Evolutionary conservation across 2,797 vertebrate species (phyloP).

Genomic region (Gallinago stenura): DNA sequence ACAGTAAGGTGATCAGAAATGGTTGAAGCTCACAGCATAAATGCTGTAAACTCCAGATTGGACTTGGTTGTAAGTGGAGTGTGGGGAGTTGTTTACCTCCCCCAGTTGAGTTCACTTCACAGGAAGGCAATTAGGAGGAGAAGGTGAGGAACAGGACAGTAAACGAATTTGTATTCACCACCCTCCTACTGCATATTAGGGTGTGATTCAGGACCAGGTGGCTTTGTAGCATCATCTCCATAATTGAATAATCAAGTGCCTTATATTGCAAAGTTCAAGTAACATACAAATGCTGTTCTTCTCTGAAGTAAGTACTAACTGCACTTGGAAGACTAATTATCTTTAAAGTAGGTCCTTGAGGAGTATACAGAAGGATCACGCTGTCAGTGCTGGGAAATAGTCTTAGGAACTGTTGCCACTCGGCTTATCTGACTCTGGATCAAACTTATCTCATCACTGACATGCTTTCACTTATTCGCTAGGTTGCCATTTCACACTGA

Average conservation of each 20-base stretch:
- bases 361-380: not conserved
- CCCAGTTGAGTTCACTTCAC: not conserved
- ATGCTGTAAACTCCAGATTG: not conserved
- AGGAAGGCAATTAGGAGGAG: not conserved
- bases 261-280: not conserved
- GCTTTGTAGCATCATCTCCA: not conserved
- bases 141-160: not conserved
- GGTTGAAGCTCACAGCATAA: not conserved
- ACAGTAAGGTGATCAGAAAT: not conserved
- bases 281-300: not conserved
- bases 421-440: not conserved
- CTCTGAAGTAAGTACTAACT: not conserved
- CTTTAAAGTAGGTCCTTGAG: conserved; percentile 27
- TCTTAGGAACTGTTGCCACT: not conserved
- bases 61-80: not conserved
- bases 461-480: not conserved
- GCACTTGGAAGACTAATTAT: conserved; percentile 2
- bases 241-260: conserved; percentile 3
- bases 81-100: not conserved
- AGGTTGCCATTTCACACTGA: not conserved
- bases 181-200: not conserved
- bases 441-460: not conserved
- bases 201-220: not conserved
- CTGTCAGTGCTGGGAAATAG: not conserved
- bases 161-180: not conserved